Percentiles rank a stretch among this genome's conserved stretches.
Conservation (phyloP, 2,113 vertebrate genomes). For the Poicephalus gulielmi region DNA sequence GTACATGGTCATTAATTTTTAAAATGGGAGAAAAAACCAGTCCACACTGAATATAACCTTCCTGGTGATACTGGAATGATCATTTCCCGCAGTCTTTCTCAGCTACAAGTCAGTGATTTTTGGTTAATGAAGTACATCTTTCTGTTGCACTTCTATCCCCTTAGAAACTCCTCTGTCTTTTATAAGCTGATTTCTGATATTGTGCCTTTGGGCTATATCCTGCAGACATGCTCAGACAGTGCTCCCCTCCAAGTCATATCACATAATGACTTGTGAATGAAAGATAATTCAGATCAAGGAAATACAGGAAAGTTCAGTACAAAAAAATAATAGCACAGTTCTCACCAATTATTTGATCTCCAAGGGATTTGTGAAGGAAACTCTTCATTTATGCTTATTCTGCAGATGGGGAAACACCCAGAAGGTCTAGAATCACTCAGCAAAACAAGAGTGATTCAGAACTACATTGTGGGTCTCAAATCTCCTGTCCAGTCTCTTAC, state of each 20-base stretch:
- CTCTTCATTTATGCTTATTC: background rate
- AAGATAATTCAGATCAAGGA: conserved; percentile 7
- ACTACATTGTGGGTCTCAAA: background rate
- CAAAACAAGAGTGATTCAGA: background rate
- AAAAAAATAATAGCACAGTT: background rate
- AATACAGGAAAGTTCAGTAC: background rate
- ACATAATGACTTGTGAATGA: background rate
- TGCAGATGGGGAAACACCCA: background rate
- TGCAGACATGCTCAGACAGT: background rate
- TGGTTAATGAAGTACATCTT: background rate
- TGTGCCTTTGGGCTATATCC: background rate
- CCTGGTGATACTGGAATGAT: background rate
- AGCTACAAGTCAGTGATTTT: background rate
- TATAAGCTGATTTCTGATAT: background rate
- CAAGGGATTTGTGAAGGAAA: background rate
- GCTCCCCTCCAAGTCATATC: background rate
- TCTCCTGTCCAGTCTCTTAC: background rate
- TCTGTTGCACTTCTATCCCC: background rate
- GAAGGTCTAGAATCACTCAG: background rate
- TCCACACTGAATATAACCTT: background rate
- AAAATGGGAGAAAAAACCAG: rapidly evolving
- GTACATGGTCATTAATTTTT: background rate
- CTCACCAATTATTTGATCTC: background rate
- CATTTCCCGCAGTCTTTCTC: background rate
- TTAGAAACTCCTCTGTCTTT: background rate